Evolutionary conservation across 2,888 invertebrate species (phyloP), one percentile per base, ranked within the genome.

Genomic region (Andrena chrysosceles): DNA sequence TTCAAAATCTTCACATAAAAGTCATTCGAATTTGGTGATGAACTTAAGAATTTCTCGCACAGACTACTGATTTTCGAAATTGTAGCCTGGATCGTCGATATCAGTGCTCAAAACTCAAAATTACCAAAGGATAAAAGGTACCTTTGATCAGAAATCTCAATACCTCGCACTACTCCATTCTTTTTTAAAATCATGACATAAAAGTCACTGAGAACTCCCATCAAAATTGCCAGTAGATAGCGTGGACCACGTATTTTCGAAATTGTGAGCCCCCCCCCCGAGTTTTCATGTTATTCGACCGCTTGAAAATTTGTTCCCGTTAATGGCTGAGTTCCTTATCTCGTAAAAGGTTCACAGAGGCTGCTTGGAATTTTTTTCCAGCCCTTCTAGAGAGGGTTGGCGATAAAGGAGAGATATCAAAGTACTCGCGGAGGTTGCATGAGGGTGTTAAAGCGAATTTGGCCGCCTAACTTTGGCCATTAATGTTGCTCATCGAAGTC

Each of bases 231-330:
- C 8, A 35, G 42, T 13, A 42, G 3, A 23, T 56, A 20, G 54
- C 13, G 10, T 56, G 23, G 59, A 6, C 59, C 16, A 29, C 6
- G 7, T 26, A 6, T 13, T 59, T 59, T 29, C 2, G 5, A 26
- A 59, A 29, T 59, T 59, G 7, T 23, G 16, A 29, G 16, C 0
- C 16, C 13, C 42, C 13, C 35, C 3, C 35, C 35, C 13, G 5
- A 42, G 4, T 42, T 62, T 26, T 35, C 56, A 0, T 1, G 16
- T 33, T 80, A 66, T 35, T 71, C 60, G 0, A 16, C 23, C 66
- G 60, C 71, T 80, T 70, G 71, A 79, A 70, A 71, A 66, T 79
- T 80, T 23, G n/a, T 42, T 66, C 42, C n/a, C 7, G 60, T 59
- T 64, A 42, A 68, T 26, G 23, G 20, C 16, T 13, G 59, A 48